Conservation (phyloP, 2,797 vertebrate species). For the Urocyon cinereoargenteus region DNA sequence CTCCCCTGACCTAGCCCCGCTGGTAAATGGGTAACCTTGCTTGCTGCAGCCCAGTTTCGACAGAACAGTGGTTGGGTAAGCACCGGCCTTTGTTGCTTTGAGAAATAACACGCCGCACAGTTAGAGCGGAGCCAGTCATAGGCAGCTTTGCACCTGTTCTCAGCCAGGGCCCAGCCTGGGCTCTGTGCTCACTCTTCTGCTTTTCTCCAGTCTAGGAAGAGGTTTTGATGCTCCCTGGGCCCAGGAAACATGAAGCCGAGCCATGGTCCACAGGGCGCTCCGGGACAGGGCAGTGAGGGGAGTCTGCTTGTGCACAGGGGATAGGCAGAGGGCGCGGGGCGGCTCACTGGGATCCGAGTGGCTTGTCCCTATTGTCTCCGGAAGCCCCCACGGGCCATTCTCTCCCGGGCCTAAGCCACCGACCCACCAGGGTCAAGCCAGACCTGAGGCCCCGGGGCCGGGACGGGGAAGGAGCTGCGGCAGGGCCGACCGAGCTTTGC, state of each 20-base stretch:
- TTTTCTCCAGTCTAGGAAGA: neutral
- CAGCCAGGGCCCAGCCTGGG: neutral
- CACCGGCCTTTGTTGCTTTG: neutral
- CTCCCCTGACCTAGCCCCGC: neutral
- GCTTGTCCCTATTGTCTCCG: neutral
- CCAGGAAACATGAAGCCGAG: neutral
- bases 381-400: neutral
- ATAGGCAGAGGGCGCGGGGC: fast-evolving
- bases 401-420: neutral
- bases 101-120: neutral
- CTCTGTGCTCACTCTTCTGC: neutral
- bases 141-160: neutral
- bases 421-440: neutral
- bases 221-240: neutral
- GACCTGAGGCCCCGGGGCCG: neutral
- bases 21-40: neutral
- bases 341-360: neutral
- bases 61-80: neutral
- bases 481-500: neutral
- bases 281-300: neutral
- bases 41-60: neutral
- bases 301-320: neutral
- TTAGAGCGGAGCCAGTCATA: neutral
- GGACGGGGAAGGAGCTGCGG: fast-evolving
- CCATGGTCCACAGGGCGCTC: neutral